Percentiles rank a stretch among this genome's conserved stretches.
phyloP scores from a whole-genome alignment of 2,888 invertebrate genomes.

The Coremacera marginata region DNA sequence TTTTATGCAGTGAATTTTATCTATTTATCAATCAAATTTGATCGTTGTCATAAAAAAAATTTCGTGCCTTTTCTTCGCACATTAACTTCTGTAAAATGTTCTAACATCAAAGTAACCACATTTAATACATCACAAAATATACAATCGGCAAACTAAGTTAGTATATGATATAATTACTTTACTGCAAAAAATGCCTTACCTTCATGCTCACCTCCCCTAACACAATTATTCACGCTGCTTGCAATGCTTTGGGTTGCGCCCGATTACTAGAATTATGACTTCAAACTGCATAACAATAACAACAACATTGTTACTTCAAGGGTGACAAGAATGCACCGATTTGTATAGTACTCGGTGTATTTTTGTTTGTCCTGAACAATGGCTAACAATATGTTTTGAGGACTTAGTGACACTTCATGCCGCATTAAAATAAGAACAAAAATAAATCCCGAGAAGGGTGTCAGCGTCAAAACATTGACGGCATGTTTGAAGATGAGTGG shows the following conservation, averaged over 20 bases:
- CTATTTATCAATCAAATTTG: no score
- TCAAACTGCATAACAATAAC: slow-evolving; percentile 14
- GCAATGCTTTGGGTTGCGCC: slow-evolving; percentile 6
- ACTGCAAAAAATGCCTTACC: no score
- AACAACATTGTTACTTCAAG: neutral
- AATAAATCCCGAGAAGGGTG: slow-evolving; percentile 6
- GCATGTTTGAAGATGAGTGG: slow-evolving; percentile 9
- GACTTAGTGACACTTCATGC: slow-evolving; percentile 67
- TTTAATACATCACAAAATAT: neutral
- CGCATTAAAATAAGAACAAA: slow-evolving; percentile 50
- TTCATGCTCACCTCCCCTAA: neutral
- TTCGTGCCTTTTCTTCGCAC: no score
- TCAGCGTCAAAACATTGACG: slow-evolving; percentile 1
- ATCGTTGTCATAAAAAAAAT: no score
- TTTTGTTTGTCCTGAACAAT: neutral
- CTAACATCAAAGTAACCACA: no score
- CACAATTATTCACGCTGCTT: neutral
- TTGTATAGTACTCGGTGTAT: slow-evolving; percentile 17
- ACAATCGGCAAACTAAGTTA: neutral
- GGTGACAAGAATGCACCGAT: neutral
- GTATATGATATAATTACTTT: neutral
- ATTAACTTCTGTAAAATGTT: no score
- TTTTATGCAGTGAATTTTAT: no score
- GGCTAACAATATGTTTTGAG: slow-evolving; percentile 51
- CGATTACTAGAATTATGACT: neutral